Evolutionary conservation across 1,140 invertebrate genomes (phyloP).

Genomic region (Heliothis subflexa): DNA sequence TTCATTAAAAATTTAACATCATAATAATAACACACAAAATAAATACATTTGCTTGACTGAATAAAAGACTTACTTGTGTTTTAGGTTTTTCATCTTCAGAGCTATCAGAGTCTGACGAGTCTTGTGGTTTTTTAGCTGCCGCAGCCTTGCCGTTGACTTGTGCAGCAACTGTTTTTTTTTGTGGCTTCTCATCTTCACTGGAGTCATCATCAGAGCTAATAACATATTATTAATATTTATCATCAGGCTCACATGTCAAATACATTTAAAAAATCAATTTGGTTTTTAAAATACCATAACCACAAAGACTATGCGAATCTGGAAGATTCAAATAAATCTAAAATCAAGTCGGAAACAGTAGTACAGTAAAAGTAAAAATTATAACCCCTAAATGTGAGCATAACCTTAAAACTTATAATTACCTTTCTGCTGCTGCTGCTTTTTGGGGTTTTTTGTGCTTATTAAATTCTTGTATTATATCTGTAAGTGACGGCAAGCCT

Average conservation of each 20-base stretch:
- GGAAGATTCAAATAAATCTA: no score
- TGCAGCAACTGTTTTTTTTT: constrained; percentile 62
- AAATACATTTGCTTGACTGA: constrained; percentile 1
- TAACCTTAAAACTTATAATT: constrained; percentile 40
- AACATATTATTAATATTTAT: constrained; percentile 32
- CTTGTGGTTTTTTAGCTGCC: constrained; percentile 60
- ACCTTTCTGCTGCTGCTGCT: constrained; percentile 61
- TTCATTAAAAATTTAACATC: constrained; percentile 71
- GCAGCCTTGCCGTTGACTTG: constrained; percentile 67
- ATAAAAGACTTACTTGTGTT: constrained; percentile 59
- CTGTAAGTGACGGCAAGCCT: constrained; percentile 62
- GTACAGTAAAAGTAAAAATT: no score
- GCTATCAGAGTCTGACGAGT: constrained; percentile 70
- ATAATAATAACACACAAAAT: constrained; percentile 52
- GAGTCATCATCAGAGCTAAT: constrained; percentile 67
- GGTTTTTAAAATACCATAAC: not conserved
- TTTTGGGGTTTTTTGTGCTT: constrained; percentile 56
- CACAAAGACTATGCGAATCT: no score
- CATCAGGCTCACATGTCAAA: not conserved
- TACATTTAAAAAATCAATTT: not conserved
- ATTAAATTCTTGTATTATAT: constrained; percentile 65
- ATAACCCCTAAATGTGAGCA: not conserved
- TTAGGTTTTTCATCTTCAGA: constrained; percentile 74
- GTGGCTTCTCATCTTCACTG: constrained; percentile 64
- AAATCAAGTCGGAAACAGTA: no score